A percentile compares a stretch with the other conserved stretches of the same genome.
Conservation (phyloP, 2,888 invertebrate species). For the Agrochola macilenta region DNA sequence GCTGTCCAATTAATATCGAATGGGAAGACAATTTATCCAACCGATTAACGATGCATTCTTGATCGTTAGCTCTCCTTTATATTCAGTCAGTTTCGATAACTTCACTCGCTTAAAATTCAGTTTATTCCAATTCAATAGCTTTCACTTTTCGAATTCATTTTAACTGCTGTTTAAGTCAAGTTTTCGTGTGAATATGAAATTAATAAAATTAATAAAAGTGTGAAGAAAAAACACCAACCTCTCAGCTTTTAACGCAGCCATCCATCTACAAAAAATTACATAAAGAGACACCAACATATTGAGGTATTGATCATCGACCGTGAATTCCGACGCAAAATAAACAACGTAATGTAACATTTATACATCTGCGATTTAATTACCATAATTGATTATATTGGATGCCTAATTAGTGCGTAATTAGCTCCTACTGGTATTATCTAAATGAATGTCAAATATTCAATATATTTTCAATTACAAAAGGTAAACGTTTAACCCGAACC, state of each 20-base stretch:
- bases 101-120: slow-evolving; percentile 37
- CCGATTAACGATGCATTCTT: slow-evolving; percentile 37
- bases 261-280: slow-evolving; percentile 3
- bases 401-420: neutral
- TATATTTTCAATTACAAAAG: neutral
- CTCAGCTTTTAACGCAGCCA: neutral
- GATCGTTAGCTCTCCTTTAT: slow-evolving; percentile 8
- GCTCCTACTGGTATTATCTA: neutral
- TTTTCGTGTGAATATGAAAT: slow-evolving; percentile 20
- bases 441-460: neutral
- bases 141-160: slow-evolving; percentile 24
- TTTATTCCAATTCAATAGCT: slow-evolving; percentile 24
- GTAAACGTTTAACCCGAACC: slow-evolving; percentile 1
- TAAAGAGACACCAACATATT: neutral
- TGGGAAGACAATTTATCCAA: slow-evolving; percentile 39
- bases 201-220: no score
- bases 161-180: slow-evolving; percentile 4
- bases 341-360: neutral
- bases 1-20: slow-evolving; percentile 53
- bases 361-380: neutral
- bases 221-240: slow-evolving; percentile 13
- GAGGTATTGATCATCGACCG: neutral
- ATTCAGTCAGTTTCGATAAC: slow-evolving; percentile 27
- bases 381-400: neutral
- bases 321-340: neutral